Conservation (phyloP, 1,140 invertebrate genomes). For the Matsumurasca onukii region DNA sequence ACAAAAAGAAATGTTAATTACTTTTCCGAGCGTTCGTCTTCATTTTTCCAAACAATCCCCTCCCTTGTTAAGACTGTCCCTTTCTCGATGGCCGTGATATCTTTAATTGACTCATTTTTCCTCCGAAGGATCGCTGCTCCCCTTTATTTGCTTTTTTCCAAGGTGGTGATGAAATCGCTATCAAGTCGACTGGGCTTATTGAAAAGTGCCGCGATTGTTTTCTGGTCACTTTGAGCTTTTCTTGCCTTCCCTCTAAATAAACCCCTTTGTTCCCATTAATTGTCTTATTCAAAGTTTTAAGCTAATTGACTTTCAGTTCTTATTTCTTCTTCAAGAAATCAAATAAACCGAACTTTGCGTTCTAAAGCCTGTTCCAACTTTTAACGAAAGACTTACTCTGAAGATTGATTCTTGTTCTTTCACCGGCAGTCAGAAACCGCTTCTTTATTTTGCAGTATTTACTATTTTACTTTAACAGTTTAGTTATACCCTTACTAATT, state of each 20-base stretch:
- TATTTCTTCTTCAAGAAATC: not conserved
- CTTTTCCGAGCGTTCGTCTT: slow-evolving; percentile 21
- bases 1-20: slow-evolving; percentile 27
- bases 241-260: slow-evolving; percentile 8
- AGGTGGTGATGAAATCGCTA: not conserved
- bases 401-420: no score
- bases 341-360: no score
- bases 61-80: not conserved
- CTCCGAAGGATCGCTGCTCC: slow-evolving; percentile 1
- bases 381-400: no score
- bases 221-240: slow-evolving; percentile 24
- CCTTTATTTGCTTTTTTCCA: slow-evolving; percentile 7
- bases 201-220: slow-evolving; percentile 13
- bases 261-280: slow-evolving; percentile 15
- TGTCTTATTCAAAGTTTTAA: not conserved
- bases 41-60: slow-evolving; percentile 19
- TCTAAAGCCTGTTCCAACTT: no score
- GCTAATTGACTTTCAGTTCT: not conserved
- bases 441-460: no score
- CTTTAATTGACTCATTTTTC: slow-evolving; percentile 23
- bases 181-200: slow-evolving; percentile 5
- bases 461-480: no score
- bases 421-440: no score
- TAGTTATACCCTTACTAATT: no score
- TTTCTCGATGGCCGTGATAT: slow-evolving; percentile 15